These are phyloP conservation scores for Drosophila siamana DNA, from an alignment of 2,888 invertebrate species.

Conservation along the genomic window DNA sequence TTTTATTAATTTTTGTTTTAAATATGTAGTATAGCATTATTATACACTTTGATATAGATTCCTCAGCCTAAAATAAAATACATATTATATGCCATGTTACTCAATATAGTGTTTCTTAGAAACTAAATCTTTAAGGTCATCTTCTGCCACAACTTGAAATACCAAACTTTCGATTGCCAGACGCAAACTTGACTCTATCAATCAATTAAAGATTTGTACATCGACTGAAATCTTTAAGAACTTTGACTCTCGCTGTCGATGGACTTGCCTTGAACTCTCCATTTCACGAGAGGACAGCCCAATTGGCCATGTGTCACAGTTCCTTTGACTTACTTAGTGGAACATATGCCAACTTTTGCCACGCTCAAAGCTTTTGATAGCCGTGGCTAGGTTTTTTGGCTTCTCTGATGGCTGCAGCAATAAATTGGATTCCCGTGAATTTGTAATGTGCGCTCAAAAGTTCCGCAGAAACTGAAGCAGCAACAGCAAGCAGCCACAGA, in stretches of 20 bases:
- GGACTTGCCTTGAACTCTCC: constrained; percentile 10
- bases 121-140: too few relatives aligned
- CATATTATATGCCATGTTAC: too few relatives aligned
- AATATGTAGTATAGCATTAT: too few relatives aligned
- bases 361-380: constrained; percentile 59
- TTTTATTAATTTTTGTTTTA: too few relatives aligned
- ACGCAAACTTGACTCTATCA: background rate
- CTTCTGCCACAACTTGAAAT: background rate
- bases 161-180: background rate
- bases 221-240: background rate
- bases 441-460: constrained; percentile 74
- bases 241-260: constrained; percentile 23
- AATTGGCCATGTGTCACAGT: constrained; percentile 32
- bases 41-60: too few relatives aligned
- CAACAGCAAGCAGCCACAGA: constrained; percentile 31
- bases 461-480: constrained; percentile 47
- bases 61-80: too few relatives aligned
- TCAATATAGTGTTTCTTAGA: too few relatives aligned
- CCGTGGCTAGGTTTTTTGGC: constrained; percentile 42
- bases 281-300: constrained; percentile 12
- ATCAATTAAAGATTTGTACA: constrained; percentile 6
- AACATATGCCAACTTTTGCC: constrained; percentile 33
- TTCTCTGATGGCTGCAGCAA: constrained; percentile 59
- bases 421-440: constrained; percentile 78
- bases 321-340: constrained; percentile 25